Conservation (phyloP, 2,113 vertebrate genomes). For the Laterallus jamaicensis region DNA sequence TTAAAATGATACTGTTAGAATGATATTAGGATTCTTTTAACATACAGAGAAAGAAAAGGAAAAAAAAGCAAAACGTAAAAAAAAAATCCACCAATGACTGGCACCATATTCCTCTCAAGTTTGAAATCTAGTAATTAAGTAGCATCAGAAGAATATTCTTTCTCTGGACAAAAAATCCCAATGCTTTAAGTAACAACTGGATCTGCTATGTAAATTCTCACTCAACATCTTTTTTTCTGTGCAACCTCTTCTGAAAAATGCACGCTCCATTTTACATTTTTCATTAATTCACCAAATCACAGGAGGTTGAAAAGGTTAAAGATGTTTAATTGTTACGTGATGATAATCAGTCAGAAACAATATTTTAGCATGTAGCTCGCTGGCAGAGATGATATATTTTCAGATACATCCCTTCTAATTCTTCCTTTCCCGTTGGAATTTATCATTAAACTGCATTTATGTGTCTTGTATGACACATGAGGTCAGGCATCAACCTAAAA, state of each 20-base stretch:
- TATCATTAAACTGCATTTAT: not conserved
- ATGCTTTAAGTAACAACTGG: not conserved
- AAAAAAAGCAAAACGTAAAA: not conserved
- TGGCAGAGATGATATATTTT: conserved; percentile 18
- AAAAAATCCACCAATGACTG: not conserved
- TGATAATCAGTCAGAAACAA: conserved; percentile 52
- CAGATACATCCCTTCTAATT: not conserved
- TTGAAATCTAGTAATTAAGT: not conserved
- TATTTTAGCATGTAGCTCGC: not conserved
- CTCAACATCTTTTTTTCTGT: not conserved
- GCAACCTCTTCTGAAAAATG: not conserved
- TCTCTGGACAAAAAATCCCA: not conserved
- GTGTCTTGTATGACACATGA: not conserved
- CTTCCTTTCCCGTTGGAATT: conserved; percentile 27
- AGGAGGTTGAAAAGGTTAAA: conserved; percentile 66
- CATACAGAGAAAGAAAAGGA: not conserved
- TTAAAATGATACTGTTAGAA: not conserved
- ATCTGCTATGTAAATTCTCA: conserved; percentile 19
- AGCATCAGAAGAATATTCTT: not conserved
- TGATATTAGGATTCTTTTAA: not conserved
- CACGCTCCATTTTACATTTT: not conserved
- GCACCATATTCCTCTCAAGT: not conserved
- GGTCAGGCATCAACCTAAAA: conserved; percentile 4
- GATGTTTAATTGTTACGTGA: conserved; percentile 64
- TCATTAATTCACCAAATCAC: conserved; percentile 57